A percentile compares a stretch with the other conserved stretches of the same genome.
These are phyloP conservation scores for Oenanthe oenanthe DNA, from an alignment of 2,113 vertebrate species.

Conservation along the genomic window DNA sequence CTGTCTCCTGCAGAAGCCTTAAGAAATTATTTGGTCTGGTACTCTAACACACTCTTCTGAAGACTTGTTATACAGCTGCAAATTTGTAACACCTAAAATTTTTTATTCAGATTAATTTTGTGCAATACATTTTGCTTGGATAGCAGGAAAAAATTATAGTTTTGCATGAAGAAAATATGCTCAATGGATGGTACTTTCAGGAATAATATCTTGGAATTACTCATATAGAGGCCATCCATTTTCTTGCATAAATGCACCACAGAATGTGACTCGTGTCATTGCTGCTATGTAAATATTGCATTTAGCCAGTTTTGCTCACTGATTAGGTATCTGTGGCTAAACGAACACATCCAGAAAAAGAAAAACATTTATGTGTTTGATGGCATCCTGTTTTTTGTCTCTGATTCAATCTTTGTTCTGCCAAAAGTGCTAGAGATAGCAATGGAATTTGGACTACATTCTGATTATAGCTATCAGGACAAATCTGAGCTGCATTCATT, in stretches of 20 bases:
- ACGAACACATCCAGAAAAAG: background rate
- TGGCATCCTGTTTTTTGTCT: background rate
- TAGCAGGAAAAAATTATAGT: background rate
- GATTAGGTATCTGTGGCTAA: constrained; percentile 22
- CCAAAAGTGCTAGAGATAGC: constrained; percentile 33
- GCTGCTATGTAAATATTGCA: background rate
- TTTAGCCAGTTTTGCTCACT: background rate
- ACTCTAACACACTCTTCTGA: background rate
- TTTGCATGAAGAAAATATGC: background rate
- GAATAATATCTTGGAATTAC: background rate
- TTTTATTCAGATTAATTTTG: background rate
- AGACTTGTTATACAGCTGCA: background rate
- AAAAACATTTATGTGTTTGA: constrained; percentile 5
- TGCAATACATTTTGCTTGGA: background rate
- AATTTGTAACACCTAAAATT: background rate
- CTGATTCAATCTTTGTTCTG: background rate
- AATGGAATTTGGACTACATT: constrained; percentile 22
- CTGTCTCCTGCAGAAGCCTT: background rate
- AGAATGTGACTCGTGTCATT: background rate
- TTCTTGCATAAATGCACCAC: background rate
- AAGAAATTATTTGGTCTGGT: background rate
- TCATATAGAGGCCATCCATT: background rate
- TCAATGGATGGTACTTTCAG: background rate
- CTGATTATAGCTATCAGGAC: background rate
- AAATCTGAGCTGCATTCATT: background rate